Conservation (phyloP, 2,113 vertebrate genomes). For the Paraplagusia blochii region DNA sequence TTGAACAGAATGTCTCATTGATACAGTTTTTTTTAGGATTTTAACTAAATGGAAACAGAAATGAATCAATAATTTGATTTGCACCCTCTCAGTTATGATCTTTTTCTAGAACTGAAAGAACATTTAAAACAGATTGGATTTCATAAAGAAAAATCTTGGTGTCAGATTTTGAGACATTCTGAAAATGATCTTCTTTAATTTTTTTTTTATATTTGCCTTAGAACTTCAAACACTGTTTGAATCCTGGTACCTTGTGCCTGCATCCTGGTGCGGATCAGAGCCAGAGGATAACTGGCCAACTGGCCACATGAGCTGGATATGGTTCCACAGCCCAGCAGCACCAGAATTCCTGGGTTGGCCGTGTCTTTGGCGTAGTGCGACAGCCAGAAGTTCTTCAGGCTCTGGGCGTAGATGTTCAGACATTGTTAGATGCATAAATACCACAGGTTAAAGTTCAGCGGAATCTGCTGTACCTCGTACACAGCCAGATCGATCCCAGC, state of each 20-base stretch:
- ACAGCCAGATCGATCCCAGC: conserved; percentile 96
- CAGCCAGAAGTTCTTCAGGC: conserved; percentile 90
- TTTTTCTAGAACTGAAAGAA: too few species aligned
- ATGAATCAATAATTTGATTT: too few species aligned
- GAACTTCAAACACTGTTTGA: background rate
- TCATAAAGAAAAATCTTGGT: too few species aligned
- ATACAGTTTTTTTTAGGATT: too few species aligned
- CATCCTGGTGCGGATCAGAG: conserved; percentile 94
- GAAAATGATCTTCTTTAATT: too few species aligned
- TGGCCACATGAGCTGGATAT: conserved; percentile 95
- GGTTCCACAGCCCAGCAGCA: conserved; percentile 89
- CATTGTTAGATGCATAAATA: too few species aligned
- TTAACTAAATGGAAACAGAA: too few species aligned
- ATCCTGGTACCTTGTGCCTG: conserved; percentile 89
- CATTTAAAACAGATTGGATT: too few species aligned
- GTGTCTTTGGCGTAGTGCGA: conserved; percentile 87
- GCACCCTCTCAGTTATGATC: too few species aligned
- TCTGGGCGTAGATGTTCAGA: conserved; percentile 69
- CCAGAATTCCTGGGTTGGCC: conserved; percentile 89
- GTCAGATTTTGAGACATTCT: too few species aligned
- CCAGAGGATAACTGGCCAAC: conserved; percentile 92
- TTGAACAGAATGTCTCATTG: too few species aligned
- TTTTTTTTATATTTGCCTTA: background rate
- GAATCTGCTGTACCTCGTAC: conserved; percentile 82
- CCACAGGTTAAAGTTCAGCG: conserved; percentile 20